phyloP scores from a whole-genome alignment of 1,140 invertebrate species.

The Solen grandis region DNA sequence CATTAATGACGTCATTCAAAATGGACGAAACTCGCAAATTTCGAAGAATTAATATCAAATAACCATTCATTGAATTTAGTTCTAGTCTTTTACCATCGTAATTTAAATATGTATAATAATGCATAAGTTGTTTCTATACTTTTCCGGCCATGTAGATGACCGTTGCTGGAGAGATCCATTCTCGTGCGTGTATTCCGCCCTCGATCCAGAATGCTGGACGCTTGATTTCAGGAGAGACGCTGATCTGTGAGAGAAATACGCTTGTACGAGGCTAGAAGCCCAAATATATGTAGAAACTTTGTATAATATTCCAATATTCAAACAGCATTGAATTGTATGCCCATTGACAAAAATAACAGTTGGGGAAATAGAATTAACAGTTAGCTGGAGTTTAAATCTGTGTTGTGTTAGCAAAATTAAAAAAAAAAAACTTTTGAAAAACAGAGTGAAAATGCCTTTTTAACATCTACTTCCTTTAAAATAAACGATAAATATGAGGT shows the following conservation, averaged over 20 bases:
- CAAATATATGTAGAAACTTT: neutral
- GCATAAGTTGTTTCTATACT: no score
- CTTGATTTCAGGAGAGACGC: neutral
- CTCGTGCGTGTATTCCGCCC: slow-evolving; percentile 80
- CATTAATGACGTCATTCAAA: no score
- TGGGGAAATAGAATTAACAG: neutral
- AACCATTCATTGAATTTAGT: no score
- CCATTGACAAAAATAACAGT: neutral
- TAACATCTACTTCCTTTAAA: no score
- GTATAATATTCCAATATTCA: neutral
- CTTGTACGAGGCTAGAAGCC: neutral
- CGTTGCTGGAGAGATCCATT: slow-evolving; percentile 81
- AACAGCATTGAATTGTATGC: neutral
- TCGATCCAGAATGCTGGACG: slow-evolving; percentile 66
- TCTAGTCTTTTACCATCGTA: no score
- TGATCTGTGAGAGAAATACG: slow-evolving; percentile 18
- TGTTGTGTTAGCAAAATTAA: neutral
- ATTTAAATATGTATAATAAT: no score
- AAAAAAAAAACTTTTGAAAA: neutral
- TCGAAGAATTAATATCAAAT: no score
- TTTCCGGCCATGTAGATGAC: slow-evolving; percentile 79
- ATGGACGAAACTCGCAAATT: no score
- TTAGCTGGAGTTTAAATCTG: no score
- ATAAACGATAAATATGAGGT: no score
- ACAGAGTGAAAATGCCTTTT: no score